phyloP scores from a whole-genome alignment of 2,113 vertebrate species.

The Notiomystis cincta region DNA sequence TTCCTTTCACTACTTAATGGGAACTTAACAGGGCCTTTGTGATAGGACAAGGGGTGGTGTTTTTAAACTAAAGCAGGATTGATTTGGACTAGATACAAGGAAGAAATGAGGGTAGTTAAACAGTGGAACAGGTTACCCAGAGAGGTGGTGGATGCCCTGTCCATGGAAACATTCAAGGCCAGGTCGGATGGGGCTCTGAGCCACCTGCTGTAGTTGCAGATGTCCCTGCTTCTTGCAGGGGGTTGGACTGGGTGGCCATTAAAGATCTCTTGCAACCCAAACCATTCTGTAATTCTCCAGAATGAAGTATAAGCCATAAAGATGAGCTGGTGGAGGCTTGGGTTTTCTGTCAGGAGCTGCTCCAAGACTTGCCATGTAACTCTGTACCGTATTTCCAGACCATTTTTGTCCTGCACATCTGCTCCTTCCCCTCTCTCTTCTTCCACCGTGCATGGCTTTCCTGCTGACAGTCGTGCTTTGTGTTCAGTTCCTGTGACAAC shows the following conservation, averaged over 20 bases:
- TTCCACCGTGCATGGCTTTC: not conserved
- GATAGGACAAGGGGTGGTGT: not conserved
- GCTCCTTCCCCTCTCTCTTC: not conserved
- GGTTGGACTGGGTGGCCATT: not conserved
- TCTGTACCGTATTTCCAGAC: accelerated
- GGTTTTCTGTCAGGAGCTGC: not conserved
- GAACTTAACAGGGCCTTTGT: not conserved
- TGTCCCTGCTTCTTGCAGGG: not conserved
- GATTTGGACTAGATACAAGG: not conserved
- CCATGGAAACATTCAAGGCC: not conserved
- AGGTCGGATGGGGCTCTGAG: not conserved
- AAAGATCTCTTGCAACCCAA: not conserved
- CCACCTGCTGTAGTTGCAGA: not conserved
- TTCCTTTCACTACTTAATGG: not conserved
- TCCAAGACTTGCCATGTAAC: accelerated
- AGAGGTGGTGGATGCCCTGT: not conserved
- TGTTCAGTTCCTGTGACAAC: slow-evolving; percentile 11
- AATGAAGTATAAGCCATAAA: not conserved
- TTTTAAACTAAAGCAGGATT: not conserved
- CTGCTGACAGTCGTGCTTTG: not conserved
- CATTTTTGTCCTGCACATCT: not conserved
- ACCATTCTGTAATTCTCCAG: not conserved
- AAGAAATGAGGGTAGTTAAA: not conserved
- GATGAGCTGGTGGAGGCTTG: not conserved
- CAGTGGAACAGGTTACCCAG: not conserved